Percentiles rank a stretch among this genome's conserved stretches.
Conservation (phyloP, 2,888 invertebrate genomes). For the Creontiades dilutus region DNA sequence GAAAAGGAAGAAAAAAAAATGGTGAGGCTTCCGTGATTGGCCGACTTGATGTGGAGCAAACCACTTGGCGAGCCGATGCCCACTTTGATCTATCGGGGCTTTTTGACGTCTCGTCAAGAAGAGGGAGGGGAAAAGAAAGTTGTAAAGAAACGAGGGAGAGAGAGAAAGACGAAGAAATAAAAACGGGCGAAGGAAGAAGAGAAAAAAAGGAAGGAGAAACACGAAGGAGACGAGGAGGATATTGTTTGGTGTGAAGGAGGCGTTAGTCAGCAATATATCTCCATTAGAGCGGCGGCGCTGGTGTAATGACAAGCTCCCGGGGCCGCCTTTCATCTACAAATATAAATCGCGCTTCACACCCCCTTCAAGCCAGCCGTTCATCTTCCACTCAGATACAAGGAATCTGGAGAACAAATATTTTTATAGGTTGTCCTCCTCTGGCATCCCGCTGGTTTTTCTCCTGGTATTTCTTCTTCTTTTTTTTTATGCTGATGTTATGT, state of each 20-base stretch:
- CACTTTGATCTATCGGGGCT: slow-evolving; percentile 56
- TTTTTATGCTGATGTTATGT: background rate
- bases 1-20: background rate
- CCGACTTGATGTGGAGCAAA: slow-evolving; percentile 56
- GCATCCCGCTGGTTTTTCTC: slow-evolving; percentile 28
- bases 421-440: slow-evolving; percentile 54
- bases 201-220: slow-evolving; percentile 43
- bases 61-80: slow-evolving; percentile 50
- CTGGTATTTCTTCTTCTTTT: background rate
- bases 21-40: slow-evolving; percentile 3
- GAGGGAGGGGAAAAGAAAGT: slow-evolving; percentile 22
- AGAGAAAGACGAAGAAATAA: slow-evolving; percentile 36
- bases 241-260: slow-evolving; percentile 67
- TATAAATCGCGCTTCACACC: slow-evolving; percentile 69
- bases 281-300: slow-evolving; percentile 66
- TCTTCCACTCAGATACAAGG: slow-evolving; percentile 63
- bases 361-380: background rate
- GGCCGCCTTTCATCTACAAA: slow-evolving; percentile 68
- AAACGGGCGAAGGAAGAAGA: background rate
- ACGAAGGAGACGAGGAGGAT: slow-evolving; percentile 52
- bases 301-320: slow-evolving; percentile 62
- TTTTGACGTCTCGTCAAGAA: slow-evolving; percentile 40
- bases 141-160: slow-evolving; percentile 15
- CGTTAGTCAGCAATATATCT: slow-evolving; percentile 70
- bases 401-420: slow-evolving; percentile 68